Percentiles rank a stretch among this genome's conserved stretches.
Conservation (phyloP, 1,140 invertebrate species). For the Drosophila mauritiana region DNA sequence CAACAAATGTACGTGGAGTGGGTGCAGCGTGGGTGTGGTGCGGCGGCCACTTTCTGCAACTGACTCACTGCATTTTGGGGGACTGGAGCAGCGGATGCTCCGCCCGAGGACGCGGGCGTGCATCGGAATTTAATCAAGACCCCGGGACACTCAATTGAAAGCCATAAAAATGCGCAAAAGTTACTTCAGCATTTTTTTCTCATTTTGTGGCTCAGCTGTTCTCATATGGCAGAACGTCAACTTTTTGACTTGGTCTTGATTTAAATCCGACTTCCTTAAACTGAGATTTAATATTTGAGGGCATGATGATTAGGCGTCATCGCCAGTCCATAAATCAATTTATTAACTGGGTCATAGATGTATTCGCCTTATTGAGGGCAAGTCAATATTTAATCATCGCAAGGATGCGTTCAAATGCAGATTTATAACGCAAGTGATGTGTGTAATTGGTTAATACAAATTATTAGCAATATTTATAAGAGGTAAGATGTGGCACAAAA, state of each 20-base stretch:
- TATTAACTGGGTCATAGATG: conserved; percentile 18
- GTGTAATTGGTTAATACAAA: background rate
- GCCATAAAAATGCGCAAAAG: conserved; percentile 59
- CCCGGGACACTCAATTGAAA: conserved; percentile 67
- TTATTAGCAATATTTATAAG: background rate
- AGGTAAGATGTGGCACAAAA: too few relatives aligned
- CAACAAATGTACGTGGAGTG: conserved; percentile 52
- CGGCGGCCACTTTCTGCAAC: conserved; percentile 67
- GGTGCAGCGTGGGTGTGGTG: background rate
- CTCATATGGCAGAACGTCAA: conserved; percentile 19
- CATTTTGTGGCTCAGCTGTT: conserved; percentile 10
- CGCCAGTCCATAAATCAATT: conserved; percentile 19
- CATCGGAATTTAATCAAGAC: conserved; percentile 79
- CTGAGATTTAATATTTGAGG: conserved; percentile 2
- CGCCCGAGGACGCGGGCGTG: conserved; percentile 22
- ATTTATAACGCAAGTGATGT: background rate
- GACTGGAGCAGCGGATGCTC: conserved; percentile 12
- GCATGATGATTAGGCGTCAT: conserved; percentile 15
- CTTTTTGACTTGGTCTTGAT: conserved; percentile 2
- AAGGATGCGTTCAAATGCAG: conserved; percentile 6
- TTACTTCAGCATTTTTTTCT: conserved; percentile 40
- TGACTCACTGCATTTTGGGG: conserved; percentile 67
- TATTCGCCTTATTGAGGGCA: background rate
- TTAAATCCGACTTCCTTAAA: conserved; percentile 10
- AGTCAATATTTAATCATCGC: conserved; percentile 30